Conservation (phyloP, 2,797 vertebrate species). For the Alcedo quadribrachys region DNA sequence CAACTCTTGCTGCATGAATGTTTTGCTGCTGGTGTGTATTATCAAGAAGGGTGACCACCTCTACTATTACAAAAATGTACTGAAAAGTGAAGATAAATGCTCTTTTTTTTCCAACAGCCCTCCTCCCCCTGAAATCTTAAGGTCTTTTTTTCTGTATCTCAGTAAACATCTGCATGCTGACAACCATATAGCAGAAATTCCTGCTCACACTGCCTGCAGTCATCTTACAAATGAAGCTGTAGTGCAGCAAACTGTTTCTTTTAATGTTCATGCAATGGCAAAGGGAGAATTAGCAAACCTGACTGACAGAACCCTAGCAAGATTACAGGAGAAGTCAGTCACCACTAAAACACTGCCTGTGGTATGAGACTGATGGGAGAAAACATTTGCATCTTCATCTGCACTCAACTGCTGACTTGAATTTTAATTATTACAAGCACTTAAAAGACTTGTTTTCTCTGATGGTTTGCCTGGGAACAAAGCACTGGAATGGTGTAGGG, state of each 20-base stretch:
- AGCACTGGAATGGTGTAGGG: neutral
- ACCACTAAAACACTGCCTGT: neutral
- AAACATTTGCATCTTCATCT: constrained; percentile 29
- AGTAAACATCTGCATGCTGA: neutral
- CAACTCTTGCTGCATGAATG: neutral
- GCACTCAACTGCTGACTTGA: neutral
- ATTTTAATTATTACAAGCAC: constrained; percentile 24
- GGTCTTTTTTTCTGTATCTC: neutral
- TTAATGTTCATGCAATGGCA: neutral
- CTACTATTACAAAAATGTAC: neutral
- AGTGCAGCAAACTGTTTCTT: neutral
- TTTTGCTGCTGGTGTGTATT: neutral
- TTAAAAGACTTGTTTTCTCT: constrained; percentile 4
- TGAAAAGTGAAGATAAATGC: neutral
- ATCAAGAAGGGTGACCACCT: neutral
- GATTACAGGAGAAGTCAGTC: neutral
- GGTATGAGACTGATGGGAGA: neutral
- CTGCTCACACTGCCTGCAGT: neutral
- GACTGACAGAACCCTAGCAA: neutral
- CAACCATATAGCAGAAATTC: neutral
- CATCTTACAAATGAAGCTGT: neutral
- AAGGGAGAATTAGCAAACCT: neutral
- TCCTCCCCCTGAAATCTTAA: neutral
- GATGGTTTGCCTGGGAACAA: neutral
- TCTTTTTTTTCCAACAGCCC: too few species aligned